phyloP scores from a whole-genome alignment of 2,888 invertebrate genomes.

The Stenodera caucasica region DNA sequence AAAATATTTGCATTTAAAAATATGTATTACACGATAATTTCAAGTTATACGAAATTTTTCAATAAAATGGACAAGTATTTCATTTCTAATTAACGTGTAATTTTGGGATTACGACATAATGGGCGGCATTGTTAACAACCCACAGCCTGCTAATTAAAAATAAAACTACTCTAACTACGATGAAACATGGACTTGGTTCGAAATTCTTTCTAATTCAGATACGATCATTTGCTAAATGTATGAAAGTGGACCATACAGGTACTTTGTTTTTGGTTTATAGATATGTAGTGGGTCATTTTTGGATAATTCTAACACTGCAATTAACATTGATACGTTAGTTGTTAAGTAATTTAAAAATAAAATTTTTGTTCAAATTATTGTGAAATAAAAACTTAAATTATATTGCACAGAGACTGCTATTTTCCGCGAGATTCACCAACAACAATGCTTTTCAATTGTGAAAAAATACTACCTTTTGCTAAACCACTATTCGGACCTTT shows the following conservation, averaged over 20 bases:
- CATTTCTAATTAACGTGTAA: not conserved
- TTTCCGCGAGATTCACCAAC: slow-evolving; percentile 59
- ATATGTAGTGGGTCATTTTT: slow-evolving; percentile 11
- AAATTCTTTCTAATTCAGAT: no score
- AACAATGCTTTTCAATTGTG: slow-evolving; percentile 61
- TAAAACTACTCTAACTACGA: not conserved
- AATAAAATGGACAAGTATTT: slow-evolving; percentile 7
- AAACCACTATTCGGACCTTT: slow-evolving; percentile 73
- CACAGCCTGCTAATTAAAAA: slow-evolving; percentile 22
- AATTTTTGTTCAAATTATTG: no score
- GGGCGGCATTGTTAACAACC: slow-evolving; percentile 23
- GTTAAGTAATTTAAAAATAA: not conserved
- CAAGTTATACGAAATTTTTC: not conserved
- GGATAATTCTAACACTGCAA: slow-evolving; percentile 6
- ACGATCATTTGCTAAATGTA: not conserved
- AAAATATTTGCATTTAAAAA: slow-evolving; percentile 36
- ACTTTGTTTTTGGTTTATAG: slow-evolving; percentile 8
- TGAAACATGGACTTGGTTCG: no score
- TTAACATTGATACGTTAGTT: not conserved
- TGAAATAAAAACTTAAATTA: slow-evolving; percentile 36
- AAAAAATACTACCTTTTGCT: slow-evolving; percentile 79
- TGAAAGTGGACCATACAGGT: slow-evolving; percentile 7
- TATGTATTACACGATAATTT: slow-evolving; percentile 26
- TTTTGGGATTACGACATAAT: not conserved
- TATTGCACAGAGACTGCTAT: slow-evolving; percentile 49